Evolutionary conservation across 2,888 invertebrate genomes (phyloP).

Genomic region (Helleia helle): DNA sequence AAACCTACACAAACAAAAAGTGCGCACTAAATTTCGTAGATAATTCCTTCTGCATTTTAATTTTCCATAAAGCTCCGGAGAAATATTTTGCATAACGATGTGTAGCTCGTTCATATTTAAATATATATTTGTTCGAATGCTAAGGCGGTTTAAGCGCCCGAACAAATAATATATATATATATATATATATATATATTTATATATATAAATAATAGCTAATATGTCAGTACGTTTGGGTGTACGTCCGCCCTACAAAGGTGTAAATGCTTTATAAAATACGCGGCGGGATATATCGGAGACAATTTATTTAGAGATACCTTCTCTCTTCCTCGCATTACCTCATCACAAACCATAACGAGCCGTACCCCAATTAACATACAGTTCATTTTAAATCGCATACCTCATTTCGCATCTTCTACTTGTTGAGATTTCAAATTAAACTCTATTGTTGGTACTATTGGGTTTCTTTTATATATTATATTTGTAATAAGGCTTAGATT

Average conservation of each 20-base stretch:
- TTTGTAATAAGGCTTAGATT: slow-evolving; percentile 6
- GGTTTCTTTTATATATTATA: slow-evolving; percentile 10
- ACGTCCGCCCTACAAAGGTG: slow-evolving; percentile 39
- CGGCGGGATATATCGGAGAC: slow-evolving; percentile 53
- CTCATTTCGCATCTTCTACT: slow-evolving; percentile 9
- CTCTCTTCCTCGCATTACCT: slow-evolving; percentile 28
- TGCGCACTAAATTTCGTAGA: too few relatives aligned
- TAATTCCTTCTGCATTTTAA: too few relatives aligned
- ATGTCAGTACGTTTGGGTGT: slow-evolving; percentile 24
- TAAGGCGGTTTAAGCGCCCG: too few relatives aligned
- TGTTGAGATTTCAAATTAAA: neutral
- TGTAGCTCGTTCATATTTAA: too few relatives aligned
- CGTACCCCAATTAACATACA: slow-evolving; percentile 1
- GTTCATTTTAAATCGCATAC: slow-evolving; percentile 3
- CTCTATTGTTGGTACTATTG: neutral
- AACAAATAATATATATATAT: too few relatives aligned
- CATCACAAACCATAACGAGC: neutral
- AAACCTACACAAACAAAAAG: too few relatives aligned
- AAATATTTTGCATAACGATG: too few relatives aligned
- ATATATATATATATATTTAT: too few relatives aligned
- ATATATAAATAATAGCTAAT: neutral
- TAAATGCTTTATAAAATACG: slow-evolving; percentile 59
- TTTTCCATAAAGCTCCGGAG: too few relatives aligned
- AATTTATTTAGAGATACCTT: slow-evolving; percentile 50
- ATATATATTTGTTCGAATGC: too few relatives aligned